phyloP scores from a whole-genome alignment of 2,797 vertebrate genomes.

The Urophycis tenuis region DNA sequence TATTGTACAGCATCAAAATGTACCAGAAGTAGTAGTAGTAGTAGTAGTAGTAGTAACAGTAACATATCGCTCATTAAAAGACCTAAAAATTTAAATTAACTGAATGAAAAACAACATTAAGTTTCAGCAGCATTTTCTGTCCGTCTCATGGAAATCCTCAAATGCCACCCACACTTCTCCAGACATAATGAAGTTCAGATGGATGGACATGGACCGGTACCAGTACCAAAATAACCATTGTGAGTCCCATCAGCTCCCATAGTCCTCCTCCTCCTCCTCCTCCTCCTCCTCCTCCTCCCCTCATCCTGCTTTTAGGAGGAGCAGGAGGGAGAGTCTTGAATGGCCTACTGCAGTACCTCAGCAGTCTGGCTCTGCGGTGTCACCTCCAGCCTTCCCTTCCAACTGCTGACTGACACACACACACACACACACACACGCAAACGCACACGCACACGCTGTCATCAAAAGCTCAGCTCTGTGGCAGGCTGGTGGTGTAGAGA shows the following conservation, averaged over 20 bases:
- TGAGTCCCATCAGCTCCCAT: background rate
- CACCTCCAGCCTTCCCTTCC: no score
- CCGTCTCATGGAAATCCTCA: background rate
- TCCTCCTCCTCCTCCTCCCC: no score
- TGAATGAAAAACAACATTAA: background rate
- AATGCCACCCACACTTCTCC: background rate
- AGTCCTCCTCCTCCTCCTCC: background rate
- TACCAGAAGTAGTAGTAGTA: no score
- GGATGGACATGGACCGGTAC: background rate
- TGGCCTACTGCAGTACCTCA: no score
- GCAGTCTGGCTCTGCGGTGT: no score
- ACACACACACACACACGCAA: no score
- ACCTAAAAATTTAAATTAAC: background rate
- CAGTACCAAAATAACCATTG: background rate
- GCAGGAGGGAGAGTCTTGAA: no score
- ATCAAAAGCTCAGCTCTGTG: conserved; percentile 55
- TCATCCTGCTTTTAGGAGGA: no score
- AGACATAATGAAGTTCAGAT: background rate
- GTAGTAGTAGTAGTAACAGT: no score
- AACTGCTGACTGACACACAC: no score
- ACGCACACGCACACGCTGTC: no score
- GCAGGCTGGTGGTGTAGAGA: conserved; percentile 66
- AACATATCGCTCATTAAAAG: background rate
- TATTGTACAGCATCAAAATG: no score
- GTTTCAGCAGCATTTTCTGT: background rate